A percentile compares a stretch with the other conserved stretches of the same genome.
Conservation (phyloP, 2,888 invertebrate species). For the Cinara cedri region DNA sequence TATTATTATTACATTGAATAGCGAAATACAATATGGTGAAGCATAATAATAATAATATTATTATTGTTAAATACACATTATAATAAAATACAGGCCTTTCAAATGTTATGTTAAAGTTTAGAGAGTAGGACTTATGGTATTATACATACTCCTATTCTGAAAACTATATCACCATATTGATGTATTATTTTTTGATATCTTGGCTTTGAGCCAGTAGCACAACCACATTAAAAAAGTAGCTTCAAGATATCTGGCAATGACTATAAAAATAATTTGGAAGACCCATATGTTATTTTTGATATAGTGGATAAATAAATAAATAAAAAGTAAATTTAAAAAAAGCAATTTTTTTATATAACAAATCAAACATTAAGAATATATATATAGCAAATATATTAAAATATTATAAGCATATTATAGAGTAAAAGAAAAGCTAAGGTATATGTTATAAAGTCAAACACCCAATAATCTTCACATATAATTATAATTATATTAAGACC, state of each 20-base stretch:
- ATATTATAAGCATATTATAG: background rate
- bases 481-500: too few relatives aligned
- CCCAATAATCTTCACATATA: too few relatives aligned
- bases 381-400: conserved; percentile 13
- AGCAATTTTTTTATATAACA: background rate
- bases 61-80: background rate
- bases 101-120: background rate
- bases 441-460: background rate
- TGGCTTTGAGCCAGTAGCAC: too few relatives aligned
- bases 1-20: background rate
- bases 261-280: too few relatives aligned
- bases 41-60: background rate
- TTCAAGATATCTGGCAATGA: too few relatives aligned
- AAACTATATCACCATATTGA: too few relatives aligned
- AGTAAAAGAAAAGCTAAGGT: conserved; percentile 4
- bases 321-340: background rate
- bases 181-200: too few relatives aligned
- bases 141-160: too few relatives aligned
- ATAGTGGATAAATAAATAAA: too few relatives aligned
- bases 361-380: background rate
- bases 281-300: too few relatives aligned
- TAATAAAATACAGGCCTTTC: background rate
- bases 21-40: background rate
- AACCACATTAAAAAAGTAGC: too few relatives aligned
- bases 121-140: background rate